A percentile compares a stretch with the other conserved stretches of the same genome.
Conservation (phyloP, 2,888 invertebrate genomes). For the Clitarchus hookeri region DNA sequence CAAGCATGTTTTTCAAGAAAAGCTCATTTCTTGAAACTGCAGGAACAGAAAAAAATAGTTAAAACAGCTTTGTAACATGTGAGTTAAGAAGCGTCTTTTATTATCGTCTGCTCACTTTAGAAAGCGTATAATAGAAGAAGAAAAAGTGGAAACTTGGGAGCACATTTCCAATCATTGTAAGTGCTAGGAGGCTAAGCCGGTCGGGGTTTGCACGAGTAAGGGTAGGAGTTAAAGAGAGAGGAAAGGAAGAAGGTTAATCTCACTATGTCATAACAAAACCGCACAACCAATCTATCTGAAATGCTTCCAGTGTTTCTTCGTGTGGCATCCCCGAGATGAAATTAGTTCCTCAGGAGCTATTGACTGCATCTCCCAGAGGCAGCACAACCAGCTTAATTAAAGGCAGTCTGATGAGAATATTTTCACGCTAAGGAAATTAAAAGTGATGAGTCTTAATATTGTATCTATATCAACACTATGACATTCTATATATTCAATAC, state of each 20-base stretch:
- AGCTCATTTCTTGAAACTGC: neutral
- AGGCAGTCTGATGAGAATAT: too few species aligned
- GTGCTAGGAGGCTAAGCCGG: slow-evolving; percentile 31
- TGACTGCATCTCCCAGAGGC: neutral
- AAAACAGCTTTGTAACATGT: neutral
- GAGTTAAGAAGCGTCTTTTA: neutral
- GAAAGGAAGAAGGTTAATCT: slow-evolving; percentile 22
- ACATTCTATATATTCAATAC: too few species aligned
- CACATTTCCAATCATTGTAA: slow-evolving; percentile 40
- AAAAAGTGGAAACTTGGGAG: slow-evolving; percentile 6
- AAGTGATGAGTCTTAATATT: too few species aligned
- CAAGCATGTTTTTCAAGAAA: neutral
- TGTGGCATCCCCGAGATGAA: slow-evolving; percentile 19
- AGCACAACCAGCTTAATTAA: neutral
- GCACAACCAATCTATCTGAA: slow-evolving; percentile 37
- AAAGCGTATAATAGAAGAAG: slow-evolving; percentile 29
- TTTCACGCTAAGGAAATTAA: too few species aligned
- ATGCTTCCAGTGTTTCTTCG: slow-evolving; percentile 38
- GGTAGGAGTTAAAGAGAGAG: slow-evolving; percentile 17
- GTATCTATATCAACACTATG: too few species aligned
- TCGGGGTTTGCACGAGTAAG: slow-evolving; percentile 25
- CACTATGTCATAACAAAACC: slow-evolving; percentile 40
- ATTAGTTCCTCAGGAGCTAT: neutral
- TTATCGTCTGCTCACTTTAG: slow-evolving; percentile 4
- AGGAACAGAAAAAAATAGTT: neutral